phyloP scores from a whole-genome alignment of 2,888 invertebrate species.

The Heliconius aoede region DNA sequence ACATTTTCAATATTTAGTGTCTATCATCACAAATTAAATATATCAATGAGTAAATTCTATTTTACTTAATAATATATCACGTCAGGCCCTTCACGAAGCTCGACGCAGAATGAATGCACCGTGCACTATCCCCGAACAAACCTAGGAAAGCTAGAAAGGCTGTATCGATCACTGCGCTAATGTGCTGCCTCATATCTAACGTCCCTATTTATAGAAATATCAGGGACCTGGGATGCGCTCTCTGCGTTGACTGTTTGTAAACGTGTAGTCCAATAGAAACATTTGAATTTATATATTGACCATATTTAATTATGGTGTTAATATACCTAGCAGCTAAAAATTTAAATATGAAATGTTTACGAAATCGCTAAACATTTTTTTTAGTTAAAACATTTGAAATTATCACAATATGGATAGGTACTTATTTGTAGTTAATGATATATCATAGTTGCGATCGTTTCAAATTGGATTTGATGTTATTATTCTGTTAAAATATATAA shows the following conservation, averaged over 20 bases:
- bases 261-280: neutral
- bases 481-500: too few species aligned
- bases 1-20: too few species aligned
- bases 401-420: too few species aligned
- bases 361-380: too few species aligned
- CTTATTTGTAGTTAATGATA: too few species aligned
- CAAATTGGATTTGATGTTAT: too few species aligned
- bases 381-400: too few species aligned
- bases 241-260: neutral
- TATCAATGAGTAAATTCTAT: neutral
- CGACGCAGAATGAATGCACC: conserved; percentile 24
- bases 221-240: conserved; percentile 17
- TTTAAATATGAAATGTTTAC: too few species aligned
- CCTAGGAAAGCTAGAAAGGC: conserved; percentile 39
- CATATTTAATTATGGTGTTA: neutral
- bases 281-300: neutral
- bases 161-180: conserved; percentile 39
- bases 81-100: conserved; percentile 5
- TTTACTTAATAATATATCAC: conserved; percentile 11
- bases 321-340: too few species aligned
- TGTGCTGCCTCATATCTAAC: conserved; percentile 28
- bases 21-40: neutral
- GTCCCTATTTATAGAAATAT: conserved; percentile 28
- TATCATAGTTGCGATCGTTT: too few species aligned
- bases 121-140: conserved; percentile 17